Percentiles rank a stretch among this genome's conserved stretches.
These are phyloP conservation scores for Drosophila persimilis DNA, from an alignment of 1,140 invertebrate species.

Conservation along the genomic window DNA sequence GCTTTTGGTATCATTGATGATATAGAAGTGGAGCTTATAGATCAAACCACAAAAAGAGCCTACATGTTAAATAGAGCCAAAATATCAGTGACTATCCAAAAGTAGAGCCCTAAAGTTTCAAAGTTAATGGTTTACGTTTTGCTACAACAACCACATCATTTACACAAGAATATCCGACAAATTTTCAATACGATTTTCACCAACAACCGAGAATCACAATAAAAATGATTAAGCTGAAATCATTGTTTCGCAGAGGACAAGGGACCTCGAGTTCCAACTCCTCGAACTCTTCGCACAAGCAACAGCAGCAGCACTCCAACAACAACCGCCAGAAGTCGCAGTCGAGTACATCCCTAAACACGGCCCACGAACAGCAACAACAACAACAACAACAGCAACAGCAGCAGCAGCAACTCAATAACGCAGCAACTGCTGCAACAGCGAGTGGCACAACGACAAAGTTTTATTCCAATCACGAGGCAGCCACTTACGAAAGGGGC, in stretches of 20 bases:
- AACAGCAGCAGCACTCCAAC: constrained; percentile 50
- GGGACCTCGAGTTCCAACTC: constrained; percentile 82
- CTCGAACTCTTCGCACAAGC: constrained; percentile 67
- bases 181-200: constrained; percentile 48
- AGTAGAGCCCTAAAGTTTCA: no score
- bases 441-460: constrained; percentile 41
- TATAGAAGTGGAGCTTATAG: no score
- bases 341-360: constrained; percentile 75
- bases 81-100: no score
- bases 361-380: constrained; percentile 66
- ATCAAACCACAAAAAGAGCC: no score
- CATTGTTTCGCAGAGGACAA: constrained; percentile 90
- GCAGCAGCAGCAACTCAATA: constrained; percentile 41
- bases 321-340: constrained; percentile 80
- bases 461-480: constrained; percentile 69
- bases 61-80: no score
- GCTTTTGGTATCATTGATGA: no score
- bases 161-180: background rate
- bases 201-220: constrained; percentile 23
- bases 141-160: no score
- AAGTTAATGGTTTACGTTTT: no score
- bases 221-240: constrained; percentile 91
- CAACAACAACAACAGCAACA: constrained; percentile 45
- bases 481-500: constrained; percentile 66
- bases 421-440: constrained; percentile 23